Base-by-base conservation (phyloP, 2,797 vertebrate genomes). In the Acipenser oxyrinchus region DNA sequence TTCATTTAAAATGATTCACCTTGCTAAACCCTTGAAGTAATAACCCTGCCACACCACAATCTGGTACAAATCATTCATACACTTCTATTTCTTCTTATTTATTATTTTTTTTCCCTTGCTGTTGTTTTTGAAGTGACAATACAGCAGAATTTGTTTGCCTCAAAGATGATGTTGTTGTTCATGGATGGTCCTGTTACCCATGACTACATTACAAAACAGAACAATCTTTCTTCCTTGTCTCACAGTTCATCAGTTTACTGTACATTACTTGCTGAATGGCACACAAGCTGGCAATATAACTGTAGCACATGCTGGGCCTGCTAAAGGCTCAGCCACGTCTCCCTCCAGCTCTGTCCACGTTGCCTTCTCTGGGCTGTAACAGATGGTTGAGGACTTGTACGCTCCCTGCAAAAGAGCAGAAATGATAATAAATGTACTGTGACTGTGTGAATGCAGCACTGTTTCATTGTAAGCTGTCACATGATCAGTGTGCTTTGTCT, bases 311-410 rank as follows among this genome's bases (percentile, higher is more conserved):
- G 96, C 92, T 0, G 97, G 97, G 67, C 96, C 97, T 0, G 97
- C 97, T 62, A 99, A 84, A 9, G 97, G 97, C 83, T 99, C 97
- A 0, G 96, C 97, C 72, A 98, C 95, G 6, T 99, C 96, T 62
- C 96, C 96, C 82, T 99, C 96, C 61, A 98, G 83, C 85, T 99
- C 96, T 75, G 93, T 99, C 97, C 97, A 99, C 66, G 89, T 92
- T 76, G 91, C 96, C 78, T 98, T 98, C 82, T 99, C 97, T 68
- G 97, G 96, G 83, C 94, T 97, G 72, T 99, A 99, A 86, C 96
- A 98, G 88, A 99, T 98, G 72, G 97, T 99, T 9, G 96, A 99
- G 63, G 97, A 99, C 85, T 99, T 99, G 83, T 99, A 99, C 63
- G 97, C 96, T 52, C 97, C 97, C 97, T 99, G 87, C 48, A 85